Conservation (phyloP, 2,113 vertebrate genomes). For the Neomonachus schauinslandi region DNA sequence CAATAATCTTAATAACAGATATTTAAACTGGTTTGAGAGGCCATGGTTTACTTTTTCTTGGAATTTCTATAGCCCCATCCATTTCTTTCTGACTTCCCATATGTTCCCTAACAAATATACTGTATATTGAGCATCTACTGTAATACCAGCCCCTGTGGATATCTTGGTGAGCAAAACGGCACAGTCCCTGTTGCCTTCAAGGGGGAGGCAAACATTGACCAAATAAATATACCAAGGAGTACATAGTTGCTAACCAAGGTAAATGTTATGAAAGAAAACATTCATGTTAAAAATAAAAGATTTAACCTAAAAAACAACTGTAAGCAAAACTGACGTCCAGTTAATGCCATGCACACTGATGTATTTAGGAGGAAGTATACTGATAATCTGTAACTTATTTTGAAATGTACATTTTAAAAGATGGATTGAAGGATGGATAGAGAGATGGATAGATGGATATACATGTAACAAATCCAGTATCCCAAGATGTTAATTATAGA, state of each 20-base stretch:
- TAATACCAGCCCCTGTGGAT: background rate
- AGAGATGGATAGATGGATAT: background rate
- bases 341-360: background rate
- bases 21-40: background rate
- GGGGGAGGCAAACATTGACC: background rate
- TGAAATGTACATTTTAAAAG: constrained; percentile 18
- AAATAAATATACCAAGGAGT: background rate
- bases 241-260: background rate
- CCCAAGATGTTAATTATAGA: constrained; percentile 15
- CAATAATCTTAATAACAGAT: background rate
- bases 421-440: background rate
- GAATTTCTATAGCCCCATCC: background rate
- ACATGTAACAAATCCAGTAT: background rate
- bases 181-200: background rate
- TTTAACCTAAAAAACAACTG: background rate
- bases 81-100: background rate
- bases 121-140: background rate
- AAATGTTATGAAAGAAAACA: background rate
- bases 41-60: background rate
- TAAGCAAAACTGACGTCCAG: background rate
- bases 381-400: background rate
- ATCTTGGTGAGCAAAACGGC: background rate
- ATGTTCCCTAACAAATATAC: background rate
- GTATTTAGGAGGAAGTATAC: background rate
- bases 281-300: background rate